Evolutionary conservation across 2,797 vertebrate species (phyloP).

Genomic region (Notoglanidium macrostoma): DNA sequence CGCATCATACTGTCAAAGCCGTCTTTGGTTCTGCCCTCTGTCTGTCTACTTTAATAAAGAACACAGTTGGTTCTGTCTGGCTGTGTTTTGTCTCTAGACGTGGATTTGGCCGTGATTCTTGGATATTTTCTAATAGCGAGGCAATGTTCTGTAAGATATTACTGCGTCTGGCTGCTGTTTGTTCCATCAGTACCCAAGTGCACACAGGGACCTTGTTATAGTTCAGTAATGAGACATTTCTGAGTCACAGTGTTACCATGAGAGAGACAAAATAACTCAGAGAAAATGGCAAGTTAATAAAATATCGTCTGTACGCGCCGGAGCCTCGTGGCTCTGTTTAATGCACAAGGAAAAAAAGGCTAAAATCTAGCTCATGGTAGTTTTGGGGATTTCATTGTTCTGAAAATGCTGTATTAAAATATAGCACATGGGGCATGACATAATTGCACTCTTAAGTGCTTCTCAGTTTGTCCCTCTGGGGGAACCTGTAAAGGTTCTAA

Average conservation of each 20-base stretch:
- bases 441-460: not conserved
- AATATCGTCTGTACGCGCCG: not conserved
- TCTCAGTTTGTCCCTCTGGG: not conserved
- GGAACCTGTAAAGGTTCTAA: not conserved
- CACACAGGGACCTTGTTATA: constrained; percentile 17
- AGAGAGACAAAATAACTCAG: constrained; percentile 8
- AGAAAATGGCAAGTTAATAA: constrained; percentile 39
- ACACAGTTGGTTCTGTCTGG: not conserved
- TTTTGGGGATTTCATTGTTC: not conserved
- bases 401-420: not conserved
- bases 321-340: not conserved
- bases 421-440: not conserved
- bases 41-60: not conserved
- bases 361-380: not conserved
- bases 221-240: constrained; percentile 37
- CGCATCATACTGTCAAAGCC: not conserved
- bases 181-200: not conserved
- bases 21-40: not conserved
- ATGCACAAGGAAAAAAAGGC: not conserved
- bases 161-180: not conserved
- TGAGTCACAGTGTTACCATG: constrained; percentile 28
- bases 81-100: not conserved
- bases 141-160: not conserved
- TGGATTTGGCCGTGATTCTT: not conserved
- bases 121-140: not conserved